These are phyloP conservation scores for Oreochromis tanganicae DNA, from an alignment of 2,113 vertebrate species.

Conservation along the genomic window DNA sequence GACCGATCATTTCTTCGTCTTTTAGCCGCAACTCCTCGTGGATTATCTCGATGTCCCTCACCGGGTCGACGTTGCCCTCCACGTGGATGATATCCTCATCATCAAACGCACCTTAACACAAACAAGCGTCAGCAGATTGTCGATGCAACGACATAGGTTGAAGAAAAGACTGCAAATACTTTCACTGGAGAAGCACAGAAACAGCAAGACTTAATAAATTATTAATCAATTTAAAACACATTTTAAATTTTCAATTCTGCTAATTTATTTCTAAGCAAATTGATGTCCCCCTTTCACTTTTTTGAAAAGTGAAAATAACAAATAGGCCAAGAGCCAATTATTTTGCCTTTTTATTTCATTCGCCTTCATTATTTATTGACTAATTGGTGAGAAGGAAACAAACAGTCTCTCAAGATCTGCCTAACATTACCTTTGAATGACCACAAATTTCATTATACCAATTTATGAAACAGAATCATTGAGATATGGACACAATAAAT, in stretches of 20 bases:
- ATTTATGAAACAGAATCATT: neutral
- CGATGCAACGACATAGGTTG: neutral
- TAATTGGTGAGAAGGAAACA: neutral
- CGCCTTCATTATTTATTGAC: neutral
- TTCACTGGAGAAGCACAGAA: neutral
- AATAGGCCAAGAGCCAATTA: neutral
- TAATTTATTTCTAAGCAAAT: neutral
- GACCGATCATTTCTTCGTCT: slow-evolving; percentile 89
- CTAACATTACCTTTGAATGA: neutral
- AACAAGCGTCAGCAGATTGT: neutral
- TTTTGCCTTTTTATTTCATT: neutral
- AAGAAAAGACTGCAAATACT: neutral
- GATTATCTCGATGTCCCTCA: slow-evolving; percentile 86
- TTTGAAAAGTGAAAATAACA: neutral
- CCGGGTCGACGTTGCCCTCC: slow-evolving; percentile 93
- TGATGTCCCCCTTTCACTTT: neutral
- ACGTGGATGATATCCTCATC: slow-evolving; percentile 97
- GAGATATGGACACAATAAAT: neutral
- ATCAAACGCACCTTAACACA: slow-evolving; percentile 83
- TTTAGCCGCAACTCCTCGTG: slow-evolving; percentile 96
- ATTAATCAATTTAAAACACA: neutral
- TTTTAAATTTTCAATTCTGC: neutral
- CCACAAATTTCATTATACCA: neutral
- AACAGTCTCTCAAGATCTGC: neutral
- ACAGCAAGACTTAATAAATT: neutral